Evolutionary conservation across 2,113 vertebrate species (phyloP).

Genomic region (Corythoichthys haematopterus): DNA sequence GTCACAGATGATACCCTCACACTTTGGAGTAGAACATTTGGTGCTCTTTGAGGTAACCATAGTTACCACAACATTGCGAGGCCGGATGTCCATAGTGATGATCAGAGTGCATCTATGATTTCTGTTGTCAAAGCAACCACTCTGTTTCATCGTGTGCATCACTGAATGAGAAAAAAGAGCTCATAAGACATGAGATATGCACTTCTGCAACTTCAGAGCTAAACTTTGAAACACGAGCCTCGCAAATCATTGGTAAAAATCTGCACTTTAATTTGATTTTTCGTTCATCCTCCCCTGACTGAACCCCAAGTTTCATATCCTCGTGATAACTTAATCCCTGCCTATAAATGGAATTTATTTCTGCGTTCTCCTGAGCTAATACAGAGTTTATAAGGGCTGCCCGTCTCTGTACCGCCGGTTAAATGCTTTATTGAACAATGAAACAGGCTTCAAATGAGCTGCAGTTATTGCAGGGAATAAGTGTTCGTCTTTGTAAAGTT

Average conservation of each 20-base stretch:
- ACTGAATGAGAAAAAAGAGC: background rate
- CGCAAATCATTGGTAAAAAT: conserved; percentile 4
- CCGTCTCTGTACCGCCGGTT: conserved; percentile 24
- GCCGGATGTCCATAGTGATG: conserved; percentile 66
- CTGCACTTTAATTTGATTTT: conserved; percentile 4
- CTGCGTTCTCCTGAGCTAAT: conserved; percentile 40
- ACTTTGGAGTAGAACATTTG: conserved; percentile 64
- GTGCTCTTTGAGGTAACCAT: conserved; percentile 67
- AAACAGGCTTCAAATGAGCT: conserved; percentile 28
- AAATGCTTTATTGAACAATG: conserved; percentile 39
- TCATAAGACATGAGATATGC: conserved; percentile 9
- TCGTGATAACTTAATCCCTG: conserved; percentile 39
- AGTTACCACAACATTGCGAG: conserved; percentile 66
- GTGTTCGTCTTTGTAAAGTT: conserved; percentile 14
- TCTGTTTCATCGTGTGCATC: conserved; percentile 3
- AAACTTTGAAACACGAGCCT: conserved; percentile 11
- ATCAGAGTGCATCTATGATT: conserved; percentile 44
- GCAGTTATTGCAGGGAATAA: conserved; percentile 14
- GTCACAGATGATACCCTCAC: conserved; percentile 63
- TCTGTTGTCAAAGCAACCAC: conserved; percentile 39
- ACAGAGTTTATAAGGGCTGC: conserved; percentile 47
- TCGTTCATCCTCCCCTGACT: conserved; percentile 6
- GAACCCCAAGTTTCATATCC: conserved; percentile 35
- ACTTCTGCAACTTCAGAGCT: background rate
- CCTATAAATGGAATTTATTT: conserved; percentile 37